Evolutionary conservation across 2,113 vertebrate genomes (phyloP), one percentile per base, ranked within the genome.

Genomic region (Crotophaga sulcirostris): DNA sequence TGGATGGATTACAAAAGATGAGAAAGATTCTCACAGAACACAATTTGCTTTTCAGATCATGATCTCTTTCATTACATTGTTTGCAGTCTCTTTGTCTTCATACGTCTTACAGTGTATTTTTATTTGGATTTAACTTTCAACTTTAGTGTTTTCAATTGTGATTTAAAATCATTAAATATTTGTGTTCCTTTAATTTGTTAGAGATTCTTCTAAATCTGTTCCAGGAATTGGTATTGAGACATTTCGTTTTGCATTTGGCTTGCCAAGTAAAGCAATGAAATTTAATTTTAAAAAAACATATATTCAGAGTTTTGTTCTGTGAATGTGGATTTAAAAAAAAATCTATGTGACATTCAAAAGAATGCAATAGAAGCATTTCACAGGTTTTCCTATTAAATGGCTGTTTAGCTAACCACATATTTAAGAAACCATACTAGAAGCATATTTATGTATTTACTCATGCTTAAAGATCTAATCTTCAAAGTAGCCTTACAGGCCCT

Each of bases 251-350:
- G 16, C 54, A 56, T 90, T 94, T 89, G 64, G 4, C 13, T 84
- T 96, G 88, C 83, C 93, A 96, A 96, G 40, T 40, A 96, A 93
- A 95, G 83, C 88, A 94, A 17, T 78, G 56, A 84, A 92, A 63
- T 84, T 94, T 90, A 70, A 84, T 84, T 78, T 52, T 5, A 70
- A 68, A 87, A 52, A 59, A 36, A 0, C 33, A 19, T 70, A 56
- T 54, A 94, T 78, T 88, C 47, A 78, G 52, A 45, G 24, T 78
- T 91, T 90, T 88, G 12, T 77, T 90, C 47, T 26, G 13, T 44
- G 36, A 62, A 49, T 49, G 44, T 49, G 34, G 64, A 70, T 92
- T 82, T 33, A 54, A 51, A 87, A 72, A 64, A 76, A 40, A 51
- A 36, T 5, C 4, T 13, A 75, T 75, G 17, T 49, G 40, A 78